Percentiles rank a stretch among this genome's conserved stretches.
Conservation (phyloP, 2,888 invertebrate species). For the Heteromyza rotundicornis region DNA sequence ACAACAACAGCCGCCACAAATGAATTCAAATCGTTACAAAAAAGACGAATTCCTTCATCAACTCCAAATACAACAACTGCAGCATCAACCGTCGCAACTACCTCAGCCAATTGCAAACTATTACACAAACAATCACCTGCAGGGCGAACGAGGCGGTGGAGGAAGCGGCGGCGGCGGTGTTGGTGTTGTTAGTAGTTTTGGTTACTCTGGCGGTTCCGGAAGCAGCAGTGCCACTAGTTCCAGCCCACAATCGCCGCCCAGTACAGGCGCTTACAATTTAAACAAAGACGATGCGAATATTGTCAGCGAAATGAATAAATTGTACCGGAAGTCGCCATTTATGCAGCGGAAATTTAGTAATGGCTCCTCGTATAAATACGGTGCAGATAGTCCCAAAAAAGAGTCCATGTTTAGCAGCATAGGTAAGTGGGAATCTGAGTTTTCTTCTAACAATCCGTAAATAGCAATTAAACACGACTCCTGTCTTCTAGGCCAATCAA, state of each 20-base stretch:
- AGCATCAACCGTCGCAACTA: slow-evolving; percentile 47
- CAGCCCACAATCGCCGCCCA: slow-evolving; percentile 38
- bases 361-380: slow-evolving; percentile 38
- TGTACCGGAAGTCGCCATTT: slow-evolving; percentile 61
- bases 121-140: slow-evolving; percentile 31
- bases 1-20: no score
- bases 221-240: slow-evolving; percentile 40
- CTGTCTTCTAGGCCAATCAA: slow-evolving; percentile 54
- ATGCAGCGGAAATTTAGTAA: slow-evolving; percentile 57
- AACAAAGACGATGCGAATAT: slow-evolving; percentile 40
- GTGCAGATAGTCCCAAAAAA: slow-evolving; percentile 57
- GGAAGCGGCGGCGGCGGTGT: slow-evolving; percentile 19
- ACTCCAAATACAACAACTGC: slow-evolving; percentile 30
- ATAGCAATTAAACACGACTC: background rate
- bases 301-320: slow-evolving; percentile 50
- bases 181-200: slow-evolving; percentile 20
- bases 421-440: slow-evolving; percentile 45
- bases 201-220: slow-evolving; percentile 29
- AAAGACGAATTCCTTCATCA: slow-evolving; percentile 34
- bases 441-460: background rate
- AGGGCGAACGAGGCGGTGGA: slow-evolving; percentile 31
- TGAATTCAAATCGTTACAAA: slow-evolving; percentile 29
- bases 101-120: slow-evolving; percentile 36
- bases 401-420: slow-evolving; percentile 60
- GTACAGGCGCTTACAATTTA: slow-evolving; percentile 22